A percentile compares a stretch with the other conserved stretches of the same genome.
These are phyloP conservation scores for Pseudochromis fuscus DNA, from an alignment of 2,797 vertebrate genomes.

Conservation along the genomic window DNA sequence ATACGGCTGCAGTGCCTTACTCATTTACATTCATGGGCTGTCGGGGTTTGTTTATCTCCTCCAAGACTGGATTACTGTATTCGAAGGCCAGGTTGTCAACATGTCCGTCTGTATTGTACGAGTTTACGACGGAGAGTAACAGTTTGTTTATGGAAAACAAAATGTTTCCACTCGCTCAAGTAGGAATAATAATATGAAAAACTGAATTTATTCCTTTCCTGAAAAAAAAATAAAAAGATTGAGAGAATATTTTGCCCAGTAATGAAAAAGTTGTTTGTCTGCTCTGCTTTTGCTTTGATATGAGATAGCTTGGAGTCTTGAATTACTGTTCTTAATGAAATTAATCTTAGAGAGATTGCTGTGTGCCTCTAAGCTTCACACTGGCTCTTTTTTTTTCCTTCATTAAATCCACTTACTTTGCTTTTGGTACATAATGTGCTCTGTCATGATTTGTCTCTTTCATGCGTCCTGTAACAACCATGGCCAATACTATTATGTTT, in stretches of 20 bases:
- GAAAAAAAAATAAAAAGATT: not conserved
- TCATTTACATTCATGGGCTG: conserved; percentile 64
- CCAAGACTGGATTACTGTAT: conserved; percentile 48
- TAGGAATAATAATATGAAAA: conserved; percentile 22
- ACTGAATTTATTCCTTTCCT: conserved; percentile 5
- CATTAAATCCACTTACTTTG: conserved; percentile 53
- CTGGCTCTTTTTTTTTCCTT: conserved; percentile 32
- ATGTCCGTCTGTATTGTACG: conserved; percentile 40
- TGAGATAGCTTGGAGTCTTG: conserved; percentile 34
- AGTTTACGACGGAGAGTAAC: conserved; percentile 42
- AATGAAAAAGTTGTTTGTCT: conserved; percentile 46
- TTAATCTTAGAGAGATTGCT: conserved; percentile 54
- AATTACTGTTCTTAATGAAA: conserved; percentile 57
- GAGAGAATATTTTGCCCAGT: conserved; percentile 8
- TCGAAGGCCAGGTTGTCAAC: conserved; percentile 46
- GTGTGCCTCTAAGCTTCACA: conserved; percentile 52
- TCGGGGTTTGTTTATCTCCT: conserved; percentile 60
- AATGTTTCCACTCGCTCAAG: conserved; percentile 24
- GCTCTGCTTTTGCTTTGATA: conserved; percentile 39
- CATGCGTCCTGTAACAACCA: conserved; percentile 48
- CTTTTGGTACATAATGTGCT: conserved; percentile 41
- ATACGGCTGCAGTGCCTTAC: conserved; percentile 41
- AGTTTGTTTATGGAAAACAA: conserved; percentile 35
- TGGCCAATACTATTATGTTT: conserved; percentile 35
- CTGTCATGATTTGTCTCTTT: conserved; percentile 42